phyloP scores from a whole-genome alignment of 2,797 vertebrate genomes.

The Karalla daura region DNA sequence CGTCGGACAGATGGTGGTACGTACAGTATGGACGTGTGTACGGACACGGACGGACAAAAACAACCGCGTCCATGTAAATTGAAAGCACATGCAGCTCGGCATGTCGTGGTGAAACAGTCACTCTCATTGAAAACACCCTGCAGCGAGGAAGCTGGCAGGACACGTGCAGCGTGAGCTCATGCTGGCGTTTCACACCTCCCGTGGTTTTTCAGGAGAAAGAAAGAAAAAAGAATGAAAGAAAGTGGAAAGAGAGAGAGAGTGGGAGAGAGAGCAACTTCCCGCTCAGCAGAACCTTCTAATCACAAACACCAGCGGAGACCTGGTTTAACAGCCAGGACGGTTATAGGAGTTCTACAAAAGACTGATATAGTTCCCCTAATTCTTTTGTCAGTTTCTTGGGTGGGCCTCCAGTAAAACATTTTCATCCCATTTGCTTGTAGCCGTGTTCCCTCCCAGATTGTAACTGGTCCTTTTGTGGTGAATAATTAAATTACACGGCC shows the following conservation, averaged over 20 bases:
- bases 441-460: conserved; percentile 15
- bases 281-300: conserved; percentile 22
- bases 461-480: conserved; percentile 42
- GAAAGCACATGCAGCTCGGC: conserved; percentile 29
- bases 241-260: too few relatives aligned
- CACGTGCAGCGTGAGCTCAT: conserved; percentile 52
- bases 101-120: conserved; percentile 18
- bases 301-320: conserved; percentile 35
- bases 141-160: conserved; percentile 33
- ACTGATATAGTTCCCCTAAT: conserved; percentile 51
- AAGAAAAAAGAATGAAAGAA: conserved; percentile 15
- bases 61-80: conserved; percentile 34
- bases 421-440: conserved; percentile 37
- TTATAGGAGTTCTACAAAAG: conserved; percentile 42
- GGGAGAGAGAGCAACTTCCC: conserved; percentile 26
- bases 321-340: conserved; percentile 11
- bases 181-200: conserved; percentile 60
- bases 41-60: conserved; percentile 18
- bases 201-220: conserved; percentile 44
- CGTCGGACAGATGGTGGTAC: not conserved
- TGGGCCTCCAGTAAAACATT: conserved; percentile 44
- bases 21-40: not conserved
- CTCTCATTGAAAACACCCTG: conserved; percentile 12
- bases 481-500: conserved; percentile 62
- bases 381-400: conserved; percentile 56